Conservation (phyloP, 92 coral and sea anemone genomes). For the Desmophyllum pertusum region DNA sequence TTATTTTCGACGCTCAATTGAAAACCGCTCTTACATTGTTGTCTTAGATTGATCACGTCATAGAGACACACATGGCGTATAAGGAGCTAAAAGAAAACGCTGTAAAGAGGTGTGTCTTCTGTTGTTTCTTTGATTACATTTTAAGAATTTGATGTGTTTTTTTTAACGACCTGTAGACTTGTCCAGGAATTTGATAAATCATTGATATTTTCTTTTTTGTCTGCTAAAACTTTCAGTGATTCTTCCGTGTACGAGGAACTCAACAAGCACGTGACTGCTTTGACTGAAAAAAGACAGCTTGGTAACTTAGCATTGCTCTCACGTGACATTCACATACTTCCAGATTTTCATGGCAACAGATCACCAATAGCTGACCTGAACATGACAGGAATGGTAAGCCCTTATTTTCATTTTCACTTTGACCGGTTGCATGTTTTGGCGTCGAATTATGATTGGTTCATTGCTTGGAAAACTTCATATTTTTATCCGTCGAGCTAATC, state of each 20-base stretch:
- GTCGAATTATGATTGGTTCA: not conserved
- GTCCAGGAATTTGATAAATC: not conserved
- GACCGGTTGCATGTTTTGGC: not conserved
- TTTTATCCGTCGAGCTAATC: too few relatives aligned
- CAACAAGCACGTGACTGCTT: conserved; percentile 42
- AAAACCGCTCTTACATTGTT: too few relatives aligned
- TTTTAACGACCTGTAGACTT: too few relatives aligned
- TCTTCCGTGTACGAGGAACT: conserved; percentile 72
- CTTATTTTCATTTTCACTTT: not conserved
- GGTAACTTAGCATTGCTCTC: conserved; percentile 69
- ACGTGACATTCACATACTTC: conserved; percentile 80
- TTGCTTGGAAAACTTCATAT: too few relatives aligned
- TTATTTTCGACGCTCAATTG: too few relatives aligned
- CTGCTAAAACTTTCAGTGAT: conserved; percentile 52
- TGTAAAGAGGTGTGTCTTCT: conserved; percentile 53
- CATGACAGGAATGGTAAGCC: conserved; percentile 92
- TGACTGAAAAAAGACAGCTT: conserved; percentile 47
- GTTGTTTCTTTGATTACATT: not conserved
- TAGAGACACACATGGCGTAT: conserved; percentile 83
- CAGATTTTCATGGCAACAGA: conserved; percentile 99
- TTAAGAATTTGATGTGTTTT: too few relatives aligned
- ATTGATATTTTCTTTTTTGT: not conserved
- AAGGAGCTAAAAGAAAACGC: conserved; percentile 59
- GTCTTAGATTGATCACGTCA: conserved; percentile 82
- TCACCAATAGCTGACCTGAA: conserved; percentile 93